phyloP scores from a whole-genome alignment of 2,888 invertebrate species.

The Oxytorus armatus region DNA sequence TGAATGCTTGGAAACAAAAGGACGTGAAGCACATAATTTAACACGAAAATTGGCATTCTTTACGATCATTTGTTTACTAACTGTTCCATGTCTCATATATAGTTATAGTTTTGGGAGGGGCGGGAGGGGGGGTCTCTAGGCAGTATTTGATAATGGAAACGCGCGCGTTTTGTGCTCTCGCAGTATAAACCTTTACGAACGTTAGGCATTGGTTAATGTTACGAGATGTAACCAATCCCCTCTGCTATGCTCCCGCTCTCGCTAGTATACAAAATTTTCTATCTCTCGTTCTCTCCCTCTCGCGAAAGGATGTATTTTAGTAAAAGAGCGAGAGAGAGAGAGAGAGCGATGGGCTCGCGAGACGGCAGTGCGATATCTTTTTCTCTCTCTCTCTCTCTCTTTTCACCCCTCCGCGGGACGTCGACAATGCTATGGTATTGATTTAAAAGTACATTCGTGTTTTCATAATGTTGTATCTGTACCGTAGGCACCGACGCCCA shows the following conservation, averaged over 20 bases:
- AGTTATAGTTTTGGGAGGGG: too few species aligned
- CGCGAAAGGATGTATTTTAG: slow-evolving; percentile 62
- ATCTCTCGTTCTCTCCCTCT: slow-evolving; percentile 70
- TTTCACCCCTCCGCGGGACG: slow-evolving; percentile 72
- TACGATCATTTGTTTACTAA: slow-evolving; percentile 26
- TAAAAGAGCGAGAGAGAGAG: slow-evolving; percentile 63
- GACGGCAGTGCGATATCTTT: slow-evolving; percentile 43
- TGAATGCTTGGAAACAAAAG: slow-evolving; percentile 7
- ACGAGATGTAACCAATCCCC: slow-evolving; percentile 78
- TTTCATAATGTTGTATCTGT: slow-evolving; percentile 85
- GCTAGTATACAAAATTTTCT: slow-evolving; percentile 56
- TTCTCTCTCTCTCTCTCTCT: slow-evolving; percentile 55
- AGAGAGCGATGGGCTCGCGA: slow-evolving; percentile 50
- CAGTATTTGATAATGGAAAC: slow-evolving; percentile 74
- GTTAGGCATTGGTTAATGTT: slow-evolving; percentile 79
- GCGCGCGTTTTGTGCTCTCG: slow-evolving; percentile 67
- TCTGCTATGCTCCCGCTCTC: slow-evolving; percentile 72
- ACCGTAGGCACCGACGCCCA: slow-evolving; percentile 82
- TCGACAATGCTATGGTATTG: slow-evolving; percentile 85
- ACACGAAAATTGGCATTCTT: slow-evolving; percentile 8
- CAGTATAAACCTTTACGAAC: slow-evolving; percentile 77
- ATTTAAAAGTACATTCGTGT: slow-evolving; percentile 85
- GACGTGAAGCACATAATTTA: slow-evolving; percentile 6
- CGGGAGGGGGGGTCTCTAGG: slow-evolving; percentile 41
- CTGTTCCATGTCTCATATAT: slow-evolving; percentile 12